phyloP scores from a whole-genome alignment of 2,888 invertebrate species.

The Pachydiplax longipennis region DNA sequence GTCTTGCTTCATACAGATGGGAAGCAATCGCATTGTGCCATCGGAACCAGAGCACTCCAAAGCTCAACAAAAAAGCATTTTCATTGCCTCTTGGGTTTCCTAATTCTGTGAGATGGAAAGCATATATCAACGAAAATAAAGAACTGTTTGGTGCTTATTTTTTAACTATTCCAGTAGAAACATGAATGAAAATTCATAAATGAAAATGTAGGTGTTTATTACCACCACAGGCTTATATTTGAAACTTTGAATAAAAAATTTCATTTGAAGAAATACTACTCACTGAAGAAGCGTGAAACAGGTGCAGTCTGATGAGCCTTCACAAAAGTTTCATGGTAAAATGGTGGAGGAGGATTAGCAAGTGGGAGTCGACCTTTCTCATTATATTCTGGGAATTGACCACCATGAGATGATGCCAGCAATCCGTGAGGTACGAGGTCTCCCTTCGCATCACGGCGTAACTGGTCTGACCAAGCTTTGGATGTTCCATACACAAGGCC shows the following conservation, averaged over 20 bases:
- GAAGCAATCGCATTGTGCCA: constrained; percentile 65
- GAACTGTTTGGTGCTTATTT: too few species aligned
- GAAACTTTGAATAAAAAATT: too few species aligned
- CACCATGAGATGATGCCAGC: constrained; percentile 60
- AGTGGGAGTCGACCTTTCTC: constrained; percentile 62
- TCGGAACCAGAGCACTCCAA: constrained; percentile 65
- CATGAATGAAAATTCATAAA: too few species aligned
- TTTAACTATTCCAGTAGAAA: too few species aligned
- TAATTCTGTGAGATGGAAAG: constrained; percentile 57
- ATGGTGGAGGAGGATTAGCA: constrained; percentile 67
- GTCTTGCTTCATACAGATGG: constrained; percentile 56
- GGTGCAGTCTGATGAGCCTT: constrained; percentile 59
- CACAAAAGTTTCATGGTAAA: constrained; percentile 59
- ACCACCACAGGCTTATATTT: too few species aligned
- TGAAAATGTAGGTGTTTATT: too few species aligned
- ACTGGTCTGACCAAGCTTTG: constrained; percentile 66
- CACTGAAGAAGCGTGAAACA: constrained; percentile 66
- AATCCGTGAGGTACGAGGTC: constrained; percentile 60
- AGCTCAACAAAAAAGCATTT: constrained; percentile 64
- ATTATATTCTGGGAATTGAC: constrained; percentile 65
- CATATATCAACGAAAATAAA: too few species aligned
- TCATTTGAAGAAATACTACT: constrained; percentile 53
- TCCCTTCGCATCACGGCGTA: constrained; percentile 63
- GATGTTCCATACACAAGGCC: constrained; percentile 68
- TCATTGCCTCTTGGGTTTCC: constrained; percentile 66